Evolutionary conservation across 1,140 invertebrate species (phyloP).

Genomic region (Sycophila sp.): DNA sequence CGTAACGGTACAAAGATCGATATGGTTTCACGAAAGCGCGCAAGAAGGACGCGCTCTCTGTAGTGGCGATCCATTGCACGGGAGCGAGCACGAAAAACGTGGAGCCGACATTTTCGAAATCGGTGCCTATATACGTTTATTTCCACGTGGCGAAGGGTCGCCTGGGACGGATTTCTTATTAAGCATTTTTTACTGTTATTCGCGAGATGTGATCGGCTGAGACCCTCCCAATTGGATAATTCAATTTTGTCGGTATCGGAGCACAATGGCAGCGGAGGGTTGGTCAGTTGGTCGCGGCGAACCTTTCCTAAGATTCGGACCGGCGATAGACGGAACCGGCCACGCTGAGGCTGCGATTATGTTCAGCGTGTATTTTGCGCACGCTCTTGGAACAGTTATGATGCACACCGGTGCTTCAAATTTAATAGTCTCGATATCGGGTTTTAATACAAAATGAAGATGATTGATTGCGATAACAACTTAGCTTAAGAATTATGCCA

Average conservation of each 20-base stretch:
- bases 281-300: background rate
- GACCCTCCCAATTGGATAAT: constrained; percentile 2
- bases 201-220: background rate
- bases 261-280: background rate
- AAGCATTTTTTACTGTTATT: constrained; percentile 27
- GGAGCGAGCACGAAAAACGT: constrained; percentile 15
- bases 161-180: background rate
- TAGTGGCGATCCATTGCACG: background rate
- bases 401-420: background rate
- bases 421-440: background rate
- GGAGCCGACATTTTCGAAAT: constrained; percentile 6
- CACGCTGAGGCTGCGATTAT: background rate
- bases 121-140: background rate
- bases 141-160: background rate
- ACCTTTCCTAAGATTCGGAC: background rate
- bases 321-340: background rate
- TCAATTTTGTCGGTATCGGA: constrained; percentile 20
- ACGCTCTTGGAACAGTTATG: constrained; percentile 6
- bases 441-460: background rate
- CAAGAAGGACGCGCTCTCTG: too few relatives aligned
- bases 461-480: constrained; percentile 13
- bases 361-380: background rate
- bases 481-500: too few relatives aligned
- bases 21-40: constrained; percentile 22
- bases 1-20: constrained; percentile 36